Evolutionary conservation across 1,140 invertebrate species (phyloP), one percentile per base, ranked within the genome.

Genomic region (Cotesia chilonis): DNA sequence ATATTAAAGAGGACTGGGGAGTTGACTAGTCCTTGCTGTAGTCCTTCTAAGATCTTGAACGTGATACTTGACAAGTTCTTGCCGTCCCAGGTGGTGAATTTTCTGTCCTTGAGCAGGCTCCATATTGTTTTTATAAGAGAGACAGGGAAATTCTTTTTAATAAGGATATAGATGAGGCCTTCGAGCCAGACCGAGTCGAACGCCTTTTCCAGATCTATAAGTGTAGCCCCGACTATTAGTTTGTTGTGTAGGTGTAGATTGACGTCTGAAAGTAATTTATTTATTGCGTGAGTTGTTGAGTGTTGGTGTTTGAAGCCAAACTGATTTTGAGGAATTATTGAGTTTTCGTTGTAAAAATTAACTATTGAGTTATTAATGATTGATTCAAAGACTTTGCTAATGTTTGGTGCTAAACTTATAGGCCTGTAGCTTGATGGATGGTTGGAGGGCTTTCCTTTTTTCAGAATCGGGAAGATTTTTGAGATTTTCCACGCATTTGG

Each of bases 401-500:
- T 55, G 35, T 37, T 47, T 1, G 55, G 55, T 0, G 68, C 41
- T 9, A 61, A 9, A 47, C 68, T 70, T 9, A 68, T 57, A 1
- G 67, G 67, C 6, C 67, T 52, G 35, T 55, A 38, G 20, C 67
- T 68, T 4, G 67, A 5, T 1, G 79, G 68, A 3, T 74, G 20
- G 2, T 20, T 10, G 0, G 55, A 6, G 1, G 68, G 37, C 75
- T 80, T 80, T 1, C 68, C 54, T 59, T 77, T 72, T 67, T 79
- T 80, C 0, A 54, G 59, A 0, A 82, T 72, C 0, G 76, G 73
- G 5, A 75, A 38, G 0, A 79, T 60, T 73, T 78, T 79, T 0
- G 74, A 70, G 7, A 2, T 55, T 74, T 80, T 80, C 74, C 71
- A 80, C 0, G 0, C n/a, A 0, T 17, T 17, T 7, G 79, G 79